Evolutionary conservation across 2,888 invertebrate species (phyloP), one percentile per base, ranked within the genome.

Genomic region (Tetragnatha montana): DNA sequence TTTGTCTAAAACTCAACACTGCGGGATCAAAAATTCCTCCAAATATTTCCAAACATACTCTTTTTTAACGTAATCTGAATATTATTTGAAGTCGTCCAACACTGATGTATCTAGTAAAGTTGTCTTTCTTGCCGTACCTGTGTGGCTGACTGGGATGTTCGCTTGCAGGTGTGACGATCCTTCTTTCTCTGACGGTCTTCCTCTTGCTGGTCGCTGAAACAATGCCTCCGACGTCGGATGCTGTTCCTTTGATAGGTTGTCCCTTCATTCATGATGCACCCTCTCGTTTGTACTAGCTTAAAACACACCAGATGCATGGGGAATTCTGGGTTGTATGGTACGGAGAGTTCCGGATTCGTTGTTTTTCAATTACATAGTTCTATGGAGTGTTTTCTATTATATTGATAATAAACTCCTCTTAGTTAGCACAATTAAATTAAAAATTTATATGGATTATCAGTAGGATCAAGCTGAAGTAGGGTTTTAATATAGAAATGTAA

Each of bases 221-320:
- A 19, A 91, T 91, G 91, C 91, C 91, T 92, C 98, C 98, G 71
- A 98, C 99, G 94, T 99, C 99, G 94, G 99, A 99, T 95, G 98
- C 99, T 94, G 97, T 99, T 95, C 99, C 99, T 94, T 96, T 99
- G 94, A 97, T 99, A 97, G 99, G 99, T 98, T 60, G 19, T 60
- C 10, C 17, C 17, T 60, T 60, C 60, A 60, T 60, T 60, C 35
- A 60, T 17, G 14, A 60, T 60, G 60, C 60, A 17, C 60, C 60
- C 12, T 60, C 35, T 35, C 35, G 35, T 35, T 10, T 60, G 12
- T 17, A 60, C 35, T 60, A 4, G 60, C 60, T 60, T 17, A 60
- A 60, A 35, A 60, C 6, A 60, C 60, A 10, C 12, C 60, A 60
- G 17, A 60, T 60, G 60, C 60, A 60, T 60, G 60, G 14, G n/a